These are phyloP conservation scores for Phthorimaea operculella DNA, from an alignment of 1,140 invertebrate species.

Conservation along the genomic window DNA sequence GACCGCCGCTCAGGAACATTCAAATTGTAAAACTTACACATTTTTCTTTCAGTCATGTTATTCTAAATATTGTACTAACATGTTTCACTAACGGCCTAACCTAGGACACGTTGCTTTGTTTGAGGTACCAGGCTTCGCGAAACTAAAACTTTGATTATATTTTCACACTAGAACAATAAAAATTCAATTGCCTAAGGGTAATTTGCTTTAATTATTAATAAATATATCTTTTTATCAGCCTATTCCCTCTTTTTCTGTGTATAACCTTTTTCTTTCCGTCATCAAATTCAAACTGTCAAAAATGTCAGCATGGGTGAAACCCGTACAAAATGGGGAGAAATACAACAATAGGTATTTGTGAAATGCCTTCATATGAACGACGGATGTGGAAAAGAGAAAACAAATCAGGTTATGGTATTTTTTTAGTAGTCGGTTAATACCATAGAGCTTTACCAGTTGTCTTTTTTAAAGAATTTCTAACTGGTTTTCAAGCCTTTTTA, in stretches of 20 bases:
- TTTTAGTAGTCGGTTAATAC: too few relatives aligned
- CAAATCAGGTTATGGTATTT: too few relatives aligned
- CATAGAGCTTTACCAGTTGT: too few relatives aligned
- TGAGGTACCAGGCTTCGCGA: slow-evolving; percentile 30
- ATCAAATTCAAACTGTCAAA: slow-evolving; percentile 64
- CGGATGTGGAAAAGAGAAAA: too few relatives aligned
- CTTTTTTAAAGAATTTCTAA: too few relatives aligned
- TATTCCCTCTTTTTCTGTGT: slow-evolving; percentile 63
- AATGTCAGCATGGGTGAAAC: slow-evolving; percentile 37
- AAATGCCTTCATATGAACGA: too few relatives aligned
- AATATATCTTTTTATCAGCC: slow-evolving; percentile 44
- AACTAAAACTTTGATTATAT: slow-evolving; percentile 21
- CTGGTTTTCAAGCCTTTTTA: too few relatives aligned
- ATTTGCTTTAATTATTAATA: slow-evolving; percentile 30
- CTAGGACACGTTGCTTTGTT: slow-evolving; percentile 60
- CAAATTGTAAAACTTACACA: slow-evolving; percentile 66
- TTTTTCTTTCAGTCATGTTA: slow-evolving; percentile 67
- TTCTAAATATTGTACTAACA: slow-evolving; percentile 51
- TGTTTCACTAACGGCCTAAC: slow-evolving; percentile 64
- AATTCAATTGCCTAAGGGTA: slow-evolving; percentile 24
- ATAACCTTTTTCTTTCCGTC: slow-evolving; percentile 67
- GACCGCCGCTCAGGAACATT: slow-evolving; percentile 62
- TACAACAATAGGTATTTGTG: neutral
- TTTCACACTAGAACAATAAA: slow-evolving; percentile 26
- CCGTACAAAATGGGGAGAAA: neutral